Percentiles rank a stretch among this genome's conserved stretches.
phyloP scores from a whole-genome alignment of 1,140 invertebrate species.

The Drusus annulatus region DNA sequence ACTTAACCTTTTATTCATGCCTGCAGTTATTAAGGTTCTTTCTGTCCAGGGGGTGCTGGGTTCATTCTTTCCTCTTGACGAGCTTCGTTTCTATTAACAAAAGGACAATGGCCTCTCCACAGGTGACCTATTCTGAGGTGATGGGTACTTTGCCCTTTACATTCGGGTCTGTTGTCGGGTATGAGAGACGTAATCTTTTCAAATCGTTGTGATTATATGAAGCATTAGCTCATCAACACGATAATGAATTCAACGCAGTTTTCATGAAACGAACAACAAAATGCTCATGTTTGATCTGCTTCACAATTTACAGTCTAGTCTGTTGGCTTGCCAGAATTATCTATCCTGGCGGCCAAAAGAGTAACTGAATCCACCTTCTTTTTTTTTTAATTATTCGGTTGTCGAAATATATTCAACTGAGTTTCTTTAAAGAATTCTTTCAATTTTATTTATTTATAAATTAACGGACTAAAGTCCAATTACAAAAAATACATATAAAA shows the following conservation, averaged over 20 bases:
- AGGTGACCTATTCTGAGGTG: slow-evolving; percentile 28
- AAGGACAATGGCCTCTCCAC: slow-evolving; percentile 32
- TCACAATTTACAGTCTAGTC: too few relatives aligned
- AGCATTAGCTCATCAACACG: not conserved
- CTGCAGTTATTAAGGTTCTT: not conserved
- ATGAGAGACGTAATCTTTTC: not conserved
- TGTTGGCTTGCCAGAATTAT: too few relatives aligned
- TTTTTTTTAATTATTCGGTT: too few relatives aligned
- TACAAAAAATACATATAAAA: too few relatives aligned
- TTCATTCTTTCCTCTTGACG: slow-evolving; percentile 16
- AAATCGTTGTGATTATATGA: slow-evolving; percentile 5
- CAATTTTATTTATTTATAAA: too few relatives aligned
- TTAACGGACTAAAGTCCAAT: too few relatives aligned
- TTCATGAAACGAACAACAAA: too few relatives aligned
- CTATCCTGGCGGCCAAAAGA: too few relatives aligned
- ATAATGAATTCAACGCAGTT: not conserved
- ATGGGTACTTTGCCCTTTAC: slow-evolving; percentile 23
- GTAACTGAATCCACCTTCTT: too few relatives aligned
- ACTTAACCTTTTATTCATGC: not conserved
- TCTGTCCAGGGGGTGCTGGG: not conserved
- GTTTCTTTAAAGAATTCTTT: too few relatives aligned
- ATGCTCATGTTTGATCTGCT: too few relatives aligned
- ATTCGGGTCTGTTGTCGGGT: slow-evolving; percentile 11
- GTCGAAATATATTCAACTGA: too few relatives aligned
- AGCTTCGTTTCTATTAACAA: slow-evolving; percentile 6